Evolutionary conservation across 2,797 vertebrate genomes (phyloP), one percentile per base, ranked within the genome.

Genomic region (Coregonus suidteri): DNA sequence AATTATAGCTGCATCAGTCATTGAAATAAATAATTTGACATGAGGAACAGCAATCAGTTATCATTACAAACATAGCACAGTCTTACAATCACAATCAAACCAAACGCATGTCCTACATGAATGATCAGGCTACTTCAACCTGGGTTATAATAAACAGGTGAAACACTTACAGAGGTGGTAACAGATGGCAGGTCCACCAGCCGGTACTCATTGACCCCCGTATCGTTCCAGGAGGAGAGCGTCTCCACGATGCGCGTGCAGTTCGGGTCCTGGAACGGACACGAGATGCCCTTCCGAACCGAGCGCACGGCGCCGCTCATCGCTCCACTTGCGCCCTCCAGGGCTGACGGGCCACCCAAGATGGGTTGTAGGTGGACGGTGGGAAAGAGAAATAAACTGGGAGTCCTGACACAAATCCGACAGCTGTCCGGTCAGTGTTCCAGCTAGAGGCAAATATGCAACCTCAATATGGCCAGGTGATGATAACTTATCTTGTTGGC

Each of bases 101-200:
- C 18, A 18, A 64, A 64, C 59, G 59, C 59, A 11, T 30, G 20
- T 25, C 11, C 20, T 11, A 1, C 20, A 64, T 64, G 6, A 11
- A 30, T 64, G 20, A 64, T 64, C n/a, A 64, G 25, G 25, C 20
- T 25, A 30, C 11, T 64, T 64, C 2, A 64, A 9, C 18, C 56
- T 62, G n/a, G n/a, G n/a, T 20, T 0, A 20, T 1, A 62, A 62
- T 18, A 64, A 64, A 64, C 59, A 64, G 1, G 59, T 13, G 3
- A 67, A 34, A 35, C 35, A 90, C 95, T 95, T 93, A 96, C 95
- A 88, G 91, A 92, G 80, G 93, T 76, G 47, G 82, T 70, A 81
- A 74, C 14, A 18, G 82, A 79, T 30, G 73, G 88, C 84, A 92
- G 83, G 35, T 92, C 92, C 78, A 74, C 84, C 78, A 71, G 71